These are phyloP conservation scores for Bombus vancouverensis DNA, from an alignment of 1,140 invertebrate species.

Conservation along the genomic window DNA sequence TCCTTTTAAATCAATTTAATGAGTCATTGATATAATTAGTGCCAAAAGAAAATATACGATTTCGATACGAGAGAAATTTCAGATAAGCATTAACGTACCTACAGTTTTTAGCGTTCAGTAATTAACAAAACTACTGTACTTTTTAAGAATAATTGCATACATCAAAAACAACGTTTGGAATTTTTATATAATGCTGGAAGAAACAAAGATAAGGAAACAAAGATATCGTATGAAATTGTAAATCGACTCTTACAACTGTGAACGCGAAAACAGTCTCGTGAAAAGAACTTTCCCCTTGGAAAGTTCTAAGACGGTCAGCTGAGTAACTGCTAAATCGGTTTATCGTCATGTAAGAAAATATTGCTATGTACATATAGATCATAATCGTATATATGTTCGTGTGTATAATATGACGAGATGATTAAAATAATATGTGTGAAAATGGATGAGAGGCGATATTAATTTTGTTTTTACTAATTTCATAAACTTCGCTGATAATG, in stretches of 20 bases:
- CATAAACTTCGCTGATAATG: neutral
- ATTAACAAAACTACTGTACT: neutral
- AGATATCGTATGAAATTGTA: slow-evolving; percentile 57
- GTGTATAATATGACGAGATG: neutral
- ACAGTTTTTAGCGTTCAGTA: no score
- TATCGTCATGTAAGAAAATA: slow-evolving; percentile 49
- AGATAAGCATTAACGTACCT: neutral
- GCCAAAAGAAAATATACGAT: neutral
- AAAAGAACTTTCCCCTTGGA: slow-evolving; percentile 69
- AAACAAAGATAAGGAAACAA: slow-evolving; percentile 28
- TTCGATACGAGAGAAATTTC: neutral
- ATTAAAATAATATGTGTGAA: neutral
- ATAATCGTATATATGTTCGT: no score
- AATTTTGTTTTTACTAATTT: neutral
- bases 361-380: no score
- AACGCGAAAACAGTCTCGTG: slow-evolving; percentile 61
- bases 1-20: no score
- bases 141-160: neutral
- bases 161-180: neutral
- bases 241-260: slow-evolving; percentile 38
- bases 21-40: neutral
- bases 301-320: slow-evolving; percentile 66
- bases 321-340: slow-evolving; percentile 65
- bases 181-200: neutral
- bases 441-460: neutral